Evolutionary conservation across 1,140 invertebrate genomes (phyloP), one percentile per base, ranked within the genome.

Genomic region (Neoseiulus cucumeris): DNA sequence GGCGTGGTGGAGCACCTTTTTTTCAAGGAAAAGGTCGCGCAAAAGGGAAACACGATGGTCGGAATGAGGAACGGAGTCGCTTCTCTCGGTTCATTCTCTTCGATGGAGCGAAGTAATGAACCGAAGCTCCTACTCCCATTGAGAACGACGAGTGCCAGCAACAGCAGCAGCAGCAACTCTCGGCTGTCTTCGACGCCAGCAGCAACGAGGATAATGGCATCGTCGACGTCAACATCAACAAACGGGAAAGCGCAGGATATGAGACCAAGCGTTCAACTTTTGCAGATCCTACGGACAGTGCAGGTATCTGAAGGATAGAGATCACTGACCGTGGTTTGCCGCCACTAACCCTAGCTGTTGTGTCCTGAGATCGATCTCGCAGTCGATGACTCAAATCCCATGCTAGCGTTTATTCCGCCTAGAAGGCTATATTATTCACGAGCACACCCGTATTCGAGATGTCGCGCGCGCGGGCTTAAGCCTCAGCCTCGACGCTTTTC

Each of bases 1-100:
- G 33, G 4, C 33, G 33, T 6, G 33, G 33, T 39, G 4, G 33
- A 39, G 33, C 33, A 39, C 33, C 33, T 6, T 4, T 39, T 6
- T 4, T 39, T 39, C 33, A 39, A 39, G 33, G 33, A 9, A 39
- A 9, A 9, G 33, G 4, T 39, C 33, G 33, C 4, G 9, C 33
- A 39, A 39, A 39, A 39, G 33, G 33, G 9, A 59, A n/a, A 28
- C 45, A 20, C 4, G 45, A 59, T 29, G 33, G 51, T 14, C 14
- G 33, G 14, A 17, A 59, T 59, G 51, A 59, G 51, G 51, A 59
- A 59, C 51, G 51, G 51, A 59, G 51, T 59, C 17, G 51, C 33
- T 59, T 59, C 51, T 1, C 25, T 59, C 14, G 51, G 51, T 2
- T 59, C 51, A 25, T 25, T 59, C 9, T 39, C 33, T 39, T 9